Percentiles rank a stretch among this genome's conserved stretches.
Evolutionary conservation across 2,113 vertebrate species (phyloP).

Genomic region (Nannobrachium achirus): DNA sequence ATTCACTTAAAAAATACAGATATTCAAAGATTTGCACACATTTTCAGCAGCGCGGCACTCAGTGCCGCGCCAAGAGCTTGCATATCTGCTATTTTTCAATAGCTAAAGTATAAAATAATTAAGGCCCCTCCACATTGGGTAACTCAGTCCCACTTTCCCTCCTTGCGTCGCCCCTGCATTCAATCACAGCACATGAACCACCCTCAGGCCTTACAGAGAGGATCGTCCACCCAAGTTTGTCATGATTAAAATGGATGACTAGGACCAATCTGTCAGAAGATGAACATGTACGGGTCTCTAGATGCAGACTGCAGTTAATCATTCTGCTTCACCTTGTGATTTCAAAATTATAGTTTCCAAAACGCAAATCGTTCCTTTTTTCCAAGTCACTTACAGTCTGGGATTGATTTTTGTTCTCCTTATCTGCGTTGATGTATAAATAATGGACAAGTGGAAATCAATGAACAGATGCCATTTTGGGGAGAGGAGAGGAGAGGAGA

Average conservation of each 20-base stretch:
- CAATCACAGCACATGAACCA: constrained; percentile 13
- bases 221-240: constrained; percentile 12
- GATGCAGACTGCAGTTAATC: neutral
- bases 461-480: neutral
- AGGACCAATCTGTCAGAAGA: neutral
- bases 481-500: neutral
- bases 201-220: constrained; percentile 6
- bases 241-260: neutral
- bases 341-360: too few species aligned
- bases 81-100: too few species aligned
- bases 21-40: too few species aligned
- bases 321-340: neutral
- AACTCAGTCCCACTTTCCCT: too few species aligned
- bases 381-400: neutral
- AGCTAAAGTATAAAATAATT: too few species aligned
- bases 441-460: neutral
- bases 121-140: too few species aligned
- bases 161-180: too few species aligned
- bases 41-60: too few species aligned
- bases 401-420: neutral
- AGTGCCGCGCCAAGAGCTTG: too few species aligned
- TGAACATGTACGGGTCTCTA: neutral
- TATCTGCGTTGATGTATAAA: neutral
- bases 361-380: too few species aligned
- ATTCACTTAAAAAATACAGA: too few species aligned